phyloP scores from a whole-genome alignment of 30 jellyfish, hydroid and myxozoan species.

The Aurelia sp. region DNA sequence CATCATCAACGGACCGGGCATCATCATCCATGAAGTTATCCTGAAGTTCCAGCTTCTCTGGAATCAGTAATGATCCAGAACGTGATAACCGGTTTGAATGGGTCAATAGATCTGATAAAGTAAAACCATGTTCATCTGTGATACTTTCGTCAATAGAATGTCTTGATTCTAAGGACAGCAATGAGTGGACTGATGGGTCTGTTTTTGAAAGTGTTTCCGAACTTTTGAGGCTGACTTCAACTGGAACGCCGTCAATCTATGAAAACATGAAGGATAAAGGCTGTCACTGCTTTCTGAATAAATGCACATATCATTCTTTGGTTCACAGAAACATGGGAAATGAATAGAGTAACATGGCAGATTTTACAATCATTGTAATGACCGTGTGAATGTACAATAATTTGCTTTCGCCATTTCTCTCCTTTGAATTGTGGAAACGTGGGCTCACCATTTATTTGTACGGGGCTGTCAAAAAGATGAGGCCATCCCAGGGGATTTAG shows the following conservation, averaged over 20 bases:
- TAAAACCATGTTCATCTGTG: slow-evolving; percentile 59
- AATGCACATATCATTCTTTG: no score
- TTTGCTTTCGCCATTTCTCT: no score
- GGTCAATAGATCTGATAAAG: slow-evolving; percentile 74
- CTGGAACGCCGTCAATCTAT: slow-evolving; percentile 62
- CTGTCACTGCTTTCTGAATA: no score
- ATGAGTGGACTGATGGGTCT: slow-evolving; percentile 61
- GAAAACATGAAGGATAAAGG: neutral
- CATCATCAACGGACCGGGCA: slow-evolving; percentile 72
- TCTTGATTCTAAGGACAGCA: slow-evolving; percentile 48
- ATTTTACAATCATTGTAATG: no score
- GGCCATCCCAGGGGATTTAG: no score
- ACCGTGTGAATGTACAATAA: no score
- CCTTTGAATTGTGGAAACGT: no score
- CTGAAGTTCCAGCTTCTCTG: slow-evolving; percentile 92
- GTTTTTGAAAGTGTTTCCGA: slow-evolving; percentile 65
- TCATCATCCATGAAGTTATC: slow-evolving; percentile 85
- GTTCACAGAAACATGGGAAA: no score
- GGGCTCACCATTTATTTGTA: no score
- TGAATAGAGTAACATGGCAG: no score
- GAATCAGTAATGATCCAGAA: slow-evolving; percentile 74
- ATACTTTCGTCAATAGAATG: slow-evolving; percentile 21
- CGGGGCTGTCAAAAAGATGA: no score
- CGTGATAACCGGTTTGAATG: slow-evolving; percentile 58
- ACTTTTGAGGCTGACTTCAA: slow-evolving; percentile 64